Evolutionary conservation across 2,797 vertebrate species (phyloP), one percentile per base, ranked within the genome.

Genomic region (Falco cherrug): DNA sequence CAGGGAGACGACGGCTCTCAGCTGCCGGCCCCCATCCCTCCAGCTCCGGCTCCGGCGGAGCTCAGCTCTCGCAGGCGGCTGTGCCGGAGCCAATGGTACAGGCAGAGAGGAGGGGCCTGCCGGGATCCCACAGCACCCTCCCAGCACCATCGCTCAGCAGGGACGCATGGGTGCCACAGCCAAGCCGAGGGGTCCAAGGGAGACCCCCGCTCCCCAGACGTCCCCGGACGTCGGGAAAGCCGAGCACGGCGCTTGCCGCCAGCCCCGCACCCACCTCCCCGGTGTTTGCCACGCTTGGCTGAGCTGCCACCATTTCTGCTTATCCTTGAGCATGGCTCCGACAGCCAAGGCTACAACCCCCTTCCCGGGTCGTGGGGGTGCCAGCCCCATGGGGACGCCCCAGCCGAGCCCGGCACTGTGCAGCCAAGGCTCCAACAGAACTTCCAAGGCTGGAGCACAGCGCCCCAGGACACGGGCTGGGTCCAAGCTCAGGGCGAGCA

Each of bases 81-180:
- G 83, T 10, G 93, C 89, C 13, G n/a, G 94, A 97, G 89, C 94
- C 97, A 96, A 97, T 96, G 86, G 80, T 31, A 24, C 81, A 26
- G 82, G 71, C 90, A 54, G 84, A 91, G 93, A 95, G 97, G 96
- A 97, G 54, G 47, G 86, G 89, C 88, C 35, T 89, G 91, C 85
- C 60, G 76, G 59, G 74, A 15, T 47, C 94, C 63, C 76, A 26
- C 45, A 11, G 91, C 84, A 69, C 78, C 86, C 79, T 96, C 80
- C 51, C 92, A 76, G 74, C 60, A 20, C 73, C 69, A 31, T 82
- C 80, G 47, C 86, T 78, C n/a, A 17, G 4, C 76, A 6, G 37
- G 51, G 77, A 70, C 6, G 64, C 61, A 61, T 35, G 83, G 60
- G 47, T 60, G 92, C 71, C 11, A 0, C 24, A 1, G 37, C 5